Conservation (phyloP, 2,113 vertebrate species). For the Syrrhaptes paradoxus region DNA sequence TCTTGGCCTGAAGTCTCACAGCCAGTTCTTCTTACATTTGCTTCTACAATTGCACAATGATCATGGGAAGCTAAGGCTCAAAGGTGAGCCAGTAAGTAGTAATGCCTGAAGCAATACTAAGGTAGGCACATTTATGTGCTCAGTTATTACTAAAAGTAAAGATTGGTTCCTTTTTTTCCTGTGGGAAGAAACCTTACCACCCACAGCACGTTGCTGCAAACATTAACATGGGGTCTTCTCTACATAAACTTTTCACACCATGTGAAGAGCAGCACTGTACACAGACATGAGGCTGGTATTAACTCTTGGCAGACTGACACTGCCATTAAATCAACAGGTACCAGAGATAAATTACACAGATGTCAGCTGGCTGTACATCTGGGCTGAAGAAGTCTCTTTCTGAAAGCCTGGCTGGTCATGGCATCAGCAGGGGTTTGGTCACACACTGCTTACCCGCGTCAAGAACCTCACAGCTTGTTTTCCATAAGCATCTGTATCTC, state of each 20-base stretch:
- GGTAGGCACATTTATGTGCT: background rate
- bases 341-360: background rate
- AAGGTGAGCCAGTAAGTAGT: background rate
- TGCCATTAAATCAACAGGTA: background rate
- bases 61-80: background rate
- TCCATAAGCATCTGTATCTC: background rate
- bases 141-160: background rate
- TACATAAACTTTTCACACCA: background rate
- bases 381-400: background rate
- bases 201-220: background rate
- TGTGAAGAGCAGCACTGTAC: background rate
- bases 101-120: background rate
- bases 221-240: background rate
- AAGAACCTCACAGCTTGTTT: background rate
- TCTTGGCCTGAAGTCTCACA: background rate
- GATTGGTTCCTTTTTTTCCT: background rate
- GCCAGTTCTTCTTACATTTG: background rate
- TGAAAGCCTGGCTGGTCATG: background rate
- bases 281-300: background rate
- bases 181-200: background rate
- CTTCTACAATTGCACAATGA: background rate
- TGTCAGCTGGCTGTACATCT: background rate
- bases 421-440: background rate
- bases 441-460: background rate
- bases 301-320: background rate